A percentile compares a stretch with the other conserved stretches of the same genome.
Evolutionary conservation across 2,888 invertebrate species (phyloP).

Genomic region (Cybosia mesomella): DNA sequence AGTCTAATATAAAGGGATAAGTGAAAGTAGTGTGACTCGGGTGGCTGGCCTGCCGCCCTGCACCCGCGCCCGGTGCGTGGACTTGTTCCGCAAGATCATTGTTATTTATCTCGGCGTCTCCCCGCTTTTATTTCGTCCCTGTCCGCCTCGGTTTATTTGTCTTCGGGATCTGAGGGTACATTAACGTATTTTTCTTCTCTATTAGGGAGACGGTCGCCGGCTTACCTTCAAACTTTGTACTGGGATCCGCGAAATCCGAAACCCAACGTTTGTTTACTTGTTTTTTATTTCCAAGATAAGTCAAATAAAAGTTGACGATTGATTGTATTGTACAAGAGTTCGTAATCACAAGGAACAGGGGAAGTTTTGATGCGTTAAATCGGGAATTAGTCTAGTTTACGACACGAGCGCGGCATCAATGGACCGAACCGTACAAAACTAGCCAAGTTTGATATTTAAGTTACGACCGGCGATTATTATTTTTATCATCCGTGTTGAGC

Average conservation of each 20-base stretch:
- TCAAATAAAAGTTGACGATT: conserved; percentile 86
- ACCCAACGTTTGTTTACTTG: conserved; percentile 75
- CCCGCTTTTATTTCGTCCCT: conserved; percentile 83
- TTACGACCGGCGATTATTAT: conserved; percentile 58
- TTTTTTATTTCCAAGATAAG: conserved; percentile 82
- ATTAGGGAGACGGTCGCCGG: conserved; percentile 82
- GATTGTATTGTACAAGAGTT: conserved; percentile 78
- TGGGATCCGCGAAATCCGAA: conserved; percentile 74
- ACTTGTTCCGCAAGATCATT: conserved; percentile 77
- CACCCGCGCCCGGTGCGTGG: conserved; percentile 47
- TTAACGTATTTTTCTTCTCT: conserved; percentile 87
- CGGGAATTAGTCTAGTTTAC: conserved; percentile 65
- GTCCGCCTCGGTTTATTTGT: conserved; percentile 84
- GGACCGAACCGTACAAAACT: conserved; percentile 57
- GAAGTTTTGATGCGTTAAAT: conserved; percentile 70
- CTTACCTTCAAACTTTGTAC: conserved; percentile 83
- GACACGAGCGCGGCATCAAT: conserved; percentile 54
- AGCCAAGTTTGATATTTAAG: conserved; percentile 64
- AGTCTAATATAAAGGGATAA: conserved; percentile 65
- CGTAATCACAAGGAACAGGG: conserved; percentile 71
- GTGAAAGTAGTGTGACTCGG: conserved; percentile 68
- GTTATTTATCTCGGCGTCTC: conserved; percentile 82
- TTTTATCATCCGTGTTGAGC: conserved; percentile 56
- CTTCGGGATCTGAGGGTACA: conserved; percentile 85
- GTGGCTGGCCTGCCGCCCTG: conserved; percentile 31